Base-by-base conservation (phyloP, 2,797 vertebrate genomes). In the Aulostomus chinensis region DNA sequence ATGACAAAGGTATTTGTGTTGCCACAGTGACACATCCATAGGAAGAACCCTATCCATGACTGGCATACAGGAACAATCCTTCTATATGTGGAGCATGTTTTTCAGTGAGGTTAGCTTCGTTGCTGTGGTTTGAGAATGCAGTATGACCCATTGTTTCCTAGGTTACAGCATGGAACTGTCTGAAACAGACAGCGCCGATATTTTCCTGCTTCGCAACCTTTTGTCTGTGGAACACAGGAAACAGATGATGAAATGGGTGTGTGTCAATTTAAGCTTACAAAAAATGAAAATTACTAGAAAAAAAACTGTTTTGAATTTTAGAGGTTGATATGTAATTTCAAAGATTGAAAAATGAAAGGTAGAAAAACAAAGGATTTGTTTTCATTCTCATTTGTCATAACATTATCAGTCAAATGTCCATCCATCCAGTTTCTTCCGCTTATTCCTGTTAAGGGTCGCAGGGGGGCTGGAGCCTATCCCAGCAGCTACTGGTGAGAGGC, bases 21-120 rank as follows among this genome's bases (percentile, higher is more conserved):
- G 40, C 39, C 50, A 45, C n/a, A 5, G 40, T n/a, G 56, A 51
- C 3, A 15, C 38, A 32, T 40, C 32, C 40, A 48, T 33, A 59
- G 15, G 25, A 12, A 28, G 41, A 59, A 45, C 43, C 36, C 54
- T 32, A 57, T 60, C n/a, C 40, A 36, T 52, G 26, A 59, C 9
- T 59, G 57, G 59, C 36, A 57, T 31, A 78, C 41, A 54, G 42
- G 32, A 39, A 41, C 65, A 59, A 62, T 52, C 38, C 11, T 31
- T 38, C 40, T 31, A 56, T 26, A 56, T 48, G 32, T 59, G 24
- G 64, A 35, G 9, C 31, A 68, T 59, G 49, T 74, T 62, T 54
- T 73, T 38, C 31, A 48, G 13, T 46, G 11, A 28, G 9, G 7
- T 50, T 43, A 59, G 36, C 49, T 43, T 59, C 11, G n/a, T 34